phyloP scores from a whole-genome alignment of 2,113 vertebrate genomes.

The Chitala chitala region DNA sequence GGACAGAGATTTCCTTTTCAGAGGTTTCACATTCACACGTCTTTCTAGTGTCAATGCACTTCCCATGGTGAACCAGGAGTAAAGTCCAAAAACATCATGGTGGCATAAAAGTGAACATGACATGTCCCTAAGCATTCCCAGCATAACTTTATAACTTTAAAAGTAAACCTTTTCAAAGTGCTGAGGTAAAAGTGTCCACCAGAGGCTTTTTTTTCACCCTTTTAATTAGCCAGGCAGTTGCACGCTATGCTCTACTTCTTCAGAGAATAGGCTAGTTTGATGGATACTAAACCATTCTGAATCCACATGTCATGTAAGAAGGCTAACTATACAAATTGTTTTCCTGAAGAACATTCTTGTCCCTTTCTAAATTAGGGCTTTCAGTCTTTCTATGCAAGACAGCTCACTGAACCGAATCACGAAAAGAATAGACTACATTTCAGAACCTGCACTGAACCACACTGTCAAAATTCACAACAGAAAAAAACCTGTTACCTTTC shows the following conservation, averaged over 20 bases:
- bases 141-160: too few relatives aligned
- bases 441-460: neutral
- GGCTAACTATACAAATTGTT: constrained; percentile 5
- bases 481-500: neutral
- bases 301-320: neutral
- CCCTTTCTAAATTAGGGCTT: constrained; percentile 11
- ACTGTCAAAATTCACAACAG: neutral
- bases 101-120: too few relatives aligned
- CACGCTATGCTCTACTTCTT: neutral
- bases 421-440: neutral
- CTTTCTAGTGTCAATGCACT: neutral
- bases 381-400: neutral
- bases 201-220: neutral
- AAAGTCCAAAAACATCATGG: too few relatives aligned
- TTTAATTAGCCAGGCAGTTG: constrained; percentile 9
- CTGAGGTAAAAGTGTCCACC: neutral
- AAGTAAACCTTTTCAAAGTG: neutral
- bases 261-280: constrained; percentile 11
- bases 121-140: too few relatives aligned
- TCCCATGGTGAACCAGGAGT: neutral
- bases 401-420: neutral
- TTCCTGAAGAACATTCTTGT: constrained; percentile 8
- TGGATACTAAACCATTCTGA: constrained; percentile 2
- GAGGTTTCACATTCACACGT: neutral
- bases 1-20: neutral